Conservation (phyloP, 2,888 invertebrate species). For the Noctuana brunneofusca region DNA sequence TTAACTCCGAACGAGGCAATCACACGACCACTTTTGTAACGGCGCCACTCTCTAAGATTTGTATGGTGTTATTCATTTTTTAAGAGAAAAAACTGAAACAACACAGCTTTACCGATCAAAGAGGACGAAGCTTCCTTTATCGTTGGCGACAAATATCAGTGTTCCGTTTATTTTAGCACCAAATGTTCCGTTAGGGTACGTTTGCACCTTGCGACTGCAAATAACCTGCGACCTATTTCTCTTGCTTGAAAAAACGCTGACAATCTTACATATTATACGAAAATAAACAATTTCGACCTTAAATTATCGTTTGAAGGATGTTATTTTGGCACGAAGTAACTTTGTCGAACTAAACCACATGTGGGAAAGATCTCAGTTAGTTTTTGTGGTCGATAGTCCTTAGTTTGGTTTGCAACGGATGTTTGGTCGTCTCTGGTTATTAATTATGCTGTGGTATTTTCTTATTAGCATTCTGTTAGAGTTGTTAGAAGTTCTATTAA, state of each 20-base stretch:
- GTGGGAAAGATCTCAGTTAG: conserved; percentile 69
- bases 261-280: not conserved
- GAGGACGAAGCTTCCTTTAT: conserved; percentile 64
- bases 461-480: conserved; percentile 56
- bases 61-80: conserved; percentile 20
- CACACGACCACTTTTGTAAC: not conserved
- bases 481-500: conserved; percentile 45
- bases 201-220: conserved; percentile 79
- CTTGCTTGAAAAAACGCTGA: conserved; percentile 65
- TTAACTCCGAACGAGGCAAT: not conserved
- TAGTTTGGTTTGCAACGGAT: conserved; percentile 68
- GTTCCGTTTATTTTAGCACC: conserved; percentile 72
- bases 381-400: conserved; percentile 65
- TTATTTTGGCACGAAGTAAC: conserved; percentile 11
- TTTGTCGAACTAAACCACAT: conserved; percentile 53
- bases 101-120: conserved; percentile 63
- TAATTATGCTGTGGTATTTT: conserved; percentile 70
- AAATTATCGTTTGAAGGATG: not conserved
- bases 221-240: conserved; percentile 82
- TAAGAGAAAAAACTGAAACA: conserved; percentile 38
- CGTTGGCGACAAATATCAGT: conserved; percentile 58
- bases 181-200: conserved; percentile 66
- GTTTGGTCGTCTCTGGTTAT: conserved; percentile 70
- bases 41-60: not conserved
- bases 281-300: not conserved